These are phyloP conservation scores for Creontiades dilutus DNA, from an alignment of 2,888 invertebrate species.

Conservation along the genomic window DNA sequence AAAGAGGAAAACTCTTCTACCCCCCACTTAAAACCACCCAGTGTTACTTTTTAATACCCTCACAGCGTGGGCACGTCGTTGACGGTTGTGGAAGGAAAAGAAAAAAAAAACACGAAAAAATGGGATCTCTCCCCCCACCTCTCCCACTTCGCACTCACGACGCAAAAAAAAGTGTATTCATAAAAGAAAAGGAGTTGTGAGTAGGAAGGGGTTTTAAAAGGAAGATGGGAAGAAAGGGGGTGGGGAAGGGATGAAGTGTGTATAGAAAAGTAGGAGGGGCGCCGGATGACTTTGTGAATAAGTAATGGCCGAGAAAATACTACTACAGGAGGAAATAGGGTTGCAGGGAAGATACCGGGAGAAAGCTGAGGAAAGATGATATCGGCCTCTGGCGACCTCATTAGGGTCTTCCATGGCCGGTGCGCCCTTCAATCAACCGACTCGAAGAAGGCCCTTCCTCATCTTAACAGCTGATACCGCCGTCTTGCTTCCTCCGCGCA, in stretches of 20 bases:
- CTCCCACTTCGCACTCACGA: background rate
- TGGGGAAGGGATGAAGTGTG: slow-evolving; percentile 25
- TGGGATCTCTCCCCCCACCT: background rate
- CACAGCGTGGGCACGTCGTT: slow-evolving; percentile 4
- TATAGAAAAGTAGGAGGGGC: slow-evolving; percentile 48
- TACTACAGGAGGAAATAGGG: slow-evolving; percentile 5
- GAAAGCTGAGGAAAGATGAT: slow-evolving; percentile 14
- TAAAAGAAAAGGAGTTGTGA: slow-evolving; percentile 39
- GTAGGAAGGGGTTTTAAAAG: background rate
- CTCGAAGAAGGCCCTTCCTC: slow-evolving; percentile 23
- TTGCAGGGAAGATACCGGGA: background rate
- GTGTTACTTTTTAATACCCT: slow-evolving; percentile 14
- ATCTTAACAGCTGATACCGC: slow-evolving; percentile 40
- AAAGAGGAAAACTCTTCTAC: background rate
- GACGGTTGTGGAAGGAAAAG: background rate
- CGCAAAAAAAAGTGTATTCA: slow-evolving; percentile 49
- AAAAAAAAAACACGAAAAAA: slow-evolving; percentile 1
- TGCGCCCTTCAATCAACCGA: slow-evolving; percentile 17
- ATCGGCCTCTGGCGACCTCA: slow-evolving; percentile 8
- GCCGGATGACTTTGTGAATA: slow-evolving; percentile 60
- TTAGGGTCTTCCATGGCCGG: background rate
- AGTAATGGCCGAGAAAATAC: slow-evolving; percentile 53
- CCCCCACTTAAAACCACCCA: background rate
- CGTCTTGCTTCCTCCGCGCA: slow-evolving; percentile 22
- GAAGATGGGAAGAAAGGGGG: background rate